phyloP scores from a whole-genome alignment of 2,113 vertebrate genomes.

The Catagonus wagneri region DNA sequence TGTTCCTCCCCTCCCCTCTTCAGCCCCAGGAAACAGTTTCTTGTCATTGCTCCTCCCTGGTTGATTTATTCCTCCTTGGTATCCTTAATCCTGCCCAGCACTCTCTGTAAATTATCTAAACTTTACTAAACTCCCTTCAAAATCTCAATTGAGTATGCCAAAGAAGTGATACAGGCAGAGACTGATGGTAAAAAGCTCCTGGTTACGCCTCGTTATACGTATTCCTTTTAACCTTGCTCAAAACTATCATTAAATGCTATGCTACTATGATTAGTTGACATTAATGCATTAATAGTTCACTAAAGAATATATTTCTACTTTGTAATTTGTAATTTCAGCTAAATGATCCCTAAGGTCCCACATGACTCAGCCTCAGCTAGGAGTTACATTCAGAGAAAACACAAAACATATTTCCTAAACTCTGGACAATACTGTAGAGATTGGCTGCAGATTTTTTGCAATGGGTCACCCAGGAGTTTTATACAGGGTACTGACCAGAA shows the following conservation, averaged over 20 bases:
- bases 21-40: neutral
- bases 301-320: conserved; percentile 47
- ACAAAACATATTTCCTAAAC: neutral
- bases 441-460: neutral
- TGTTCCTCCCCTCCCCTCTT: neutral
- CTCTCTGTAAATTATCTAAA: neutral
- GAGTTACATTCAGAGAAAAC: conserved; percentile 9
- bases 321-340: conserved; percentile 43
- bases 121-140: neutral
- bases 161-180: neutral
- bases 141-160: neutral
- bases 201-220: neutral
- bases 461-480: neutral
- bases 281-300: neutral
- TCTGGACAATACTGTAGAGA: neutral
- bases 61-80: neutral
- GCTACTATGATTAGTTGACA: neutral
- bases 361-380: neutral
- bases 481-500: neutral
- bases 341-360: neutral
- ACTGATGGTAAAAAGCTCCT: neutral
- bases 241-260: conserved; percentile 19
- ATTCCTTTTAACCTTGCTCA: conserved; percentile 18
- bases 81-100: neutral
- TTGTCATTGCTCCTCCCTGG: neutral